phyloP scores from a whole-genome alignment of 2,797 vertebrate species.

The Pseudochromis fuscus region DNA sequence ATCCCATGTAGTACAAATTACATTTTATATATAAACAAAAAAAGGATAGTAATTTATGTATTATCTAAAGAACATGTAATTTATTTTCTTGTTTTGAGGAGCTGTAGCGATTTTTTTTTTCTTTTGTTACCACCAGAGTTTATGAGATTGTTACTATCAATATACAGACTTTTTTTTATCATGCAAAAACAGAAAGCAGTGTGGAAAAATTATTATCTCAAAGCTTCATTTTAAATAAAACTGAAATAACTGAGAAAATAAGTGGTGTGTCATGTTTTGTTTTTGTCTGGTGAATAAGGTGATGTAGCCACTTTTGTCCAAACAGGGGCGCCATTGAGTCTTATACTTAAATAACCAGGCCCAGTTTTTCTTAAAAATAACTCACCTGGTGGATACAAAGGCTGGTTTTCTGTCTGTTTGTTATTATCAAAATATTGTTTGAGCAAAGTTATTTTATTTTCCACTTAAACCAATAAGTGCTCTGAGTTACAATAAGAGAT shows the following conservation, averaged over 20 bases:
- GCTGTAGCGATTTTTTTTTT: conserved; percentile 67
- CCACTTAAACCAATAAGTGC: not conserved
- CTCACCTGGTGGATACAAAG: not conserved
- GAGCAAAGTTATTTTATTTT: not conserved
- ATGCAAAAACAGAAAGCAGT: conserved; percentile 62
- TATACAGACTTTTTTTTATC: conserved; percentile 57
- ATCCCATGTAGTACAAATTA: conserved; percentile 70
- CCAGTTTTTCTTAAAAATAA: not conserved
- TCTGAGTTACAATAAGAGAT: no score
- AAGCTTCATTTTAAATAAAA: conserved; percentile 82
- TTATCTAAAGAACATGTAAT: conserved; percentile 84
- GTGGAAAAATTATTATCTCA: conserved; percentile 66
- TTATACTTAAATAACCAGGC: not conserved
- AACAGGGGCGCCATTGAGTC: conserved; percentile 66
- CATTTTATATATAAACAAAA: conserved; percentile 79
- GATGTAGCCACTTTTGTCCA: conserved; percentile 43
- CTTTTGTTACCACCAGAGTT: conserved; percentile 77
- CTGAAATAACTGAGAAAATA: conserved; percentile 47
- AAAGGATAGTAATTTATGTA: conserved; percentile 86
- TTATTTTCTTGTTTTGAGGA: conserved; percentile 83
- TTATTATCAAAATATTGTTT: not conserved
- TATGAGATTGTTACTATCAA: conserved; percentile 77
- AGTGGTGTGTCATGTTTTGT: conserved; percentile 13
- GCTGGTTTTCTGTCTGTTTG: no score
- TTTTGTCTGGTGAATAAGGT: conserved; percentile 12